Conservation (phyloP, 2,797 vertebrate genomes). For the Myoxocephalus aenaeus region DNA sequence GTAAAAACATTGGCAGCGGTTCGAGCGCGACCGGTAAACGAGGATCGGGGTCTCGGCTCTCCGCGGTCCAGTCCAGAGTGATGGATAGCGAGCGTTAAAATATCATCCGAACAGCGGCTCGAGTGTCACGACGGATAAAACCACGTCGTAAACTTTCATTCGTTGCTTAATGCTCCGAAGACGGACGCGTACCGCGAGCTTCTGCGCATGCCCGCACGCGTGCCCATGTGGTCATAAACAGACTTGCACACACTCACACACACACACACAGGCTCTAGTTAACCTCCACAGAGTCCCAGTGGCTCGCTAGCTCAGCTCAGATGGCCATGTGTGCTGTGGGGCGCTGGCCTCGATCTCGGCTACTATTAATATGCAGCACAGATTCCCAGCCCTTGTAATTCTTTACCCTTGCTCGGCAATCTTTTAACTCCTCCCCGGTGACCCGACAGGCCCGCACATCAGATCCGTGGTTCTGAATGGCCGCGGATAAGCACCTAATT, state of each 20-base stretch:
- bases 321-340: slow-evolving; percentile 53
- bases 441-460: slow-evolving; percentile 44
- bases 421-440: slow-evolving; percentile 53
- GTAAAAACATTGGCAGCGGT: slow-evolving; percentile 58
- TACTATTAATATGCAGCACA: slow-evolving; percentile 60
- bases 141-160: slow-evolving; percentile 67
- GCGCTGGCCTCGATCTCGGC: slow-evolving; percentile 41
- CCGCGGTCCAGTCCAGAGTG: slow-evolving; percentile 34
- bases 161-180: slow-evolving; percentile 59
- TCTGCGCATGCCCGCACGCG: slow-evolving; percentile 29
- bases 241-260: background rate
- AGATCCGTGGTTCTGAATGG: slow-evolving; percentile 42
- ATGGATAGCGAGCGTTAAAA: slow-evolving; percentile 66
- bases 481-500: slow-evolving; percentile 63
- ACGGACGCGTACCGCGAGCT: slow-evolving; percentile 21
- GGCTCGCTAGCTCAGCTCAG: slow-evolving; percentile 48
- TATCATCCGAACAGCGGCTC: slow-evolving; percentile 57
- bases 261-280: slow-evolving; percentile 33
- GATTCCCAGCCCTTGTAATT: slow-evolving; percentile 58
- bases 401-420: slow-evolving; percentile 47
- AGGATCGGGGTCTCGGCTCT: slow-evolving; percentile 29
- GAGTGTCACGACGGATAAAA: slow-evolving; percentile 71
- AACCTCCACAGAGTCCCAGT: slow-evolving; percentile 59
- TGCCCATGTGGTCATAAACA: too few species aligned
- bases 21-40: slow-evolving; percentile 45